phyloP scores from a whole-genome alignment of 1,140 invertebrate genomes.

The Ditylenchus dipsaci region DNA sequence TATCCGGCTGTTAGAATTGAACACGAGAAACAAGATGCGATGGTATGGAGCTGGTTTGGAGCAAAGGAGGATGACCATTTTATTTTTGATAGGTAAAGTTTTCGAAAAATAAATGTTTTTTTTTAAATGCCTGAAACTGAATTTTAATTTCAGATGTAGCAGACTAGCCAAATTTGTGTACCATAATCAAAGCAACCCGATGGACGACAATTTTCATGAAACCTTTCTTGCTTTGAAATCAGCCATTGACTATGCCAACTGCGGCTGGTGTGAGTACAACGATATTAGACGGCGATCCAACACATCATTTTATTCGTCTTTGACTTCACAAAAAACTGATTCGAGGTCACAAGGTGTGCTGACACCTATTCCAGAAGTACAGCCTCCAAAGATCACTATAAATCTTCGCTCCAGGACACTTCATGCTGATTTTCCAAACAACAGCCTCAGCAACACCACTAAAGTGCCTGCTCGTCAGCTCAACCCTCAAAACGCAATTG shows the following conservation, averaged over 20 bases:
- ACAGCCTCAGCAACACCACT: neutral
- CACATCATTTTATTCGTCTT: too few species aligned
- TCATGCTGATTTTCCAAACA: too few species aligned
- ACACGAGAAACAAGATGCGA: neutral
- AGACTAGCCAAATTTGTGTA: neutral
- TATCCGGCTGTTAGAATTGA: slow-evolving; percentile 20
- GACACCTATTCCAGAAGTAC: neutral
- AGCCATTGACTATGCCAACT: slow-evolving; percentile 1
- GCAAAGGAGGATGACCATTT: slow-evolving; percentile 18
- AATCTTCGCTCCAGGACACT: neutral
- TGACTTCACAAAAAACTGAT: too few species aligned
- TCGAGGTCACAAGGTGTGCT: too few species aligned
- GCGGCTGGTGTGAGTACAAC: slow-evolving; percentile 14
- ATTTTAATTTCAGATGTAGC: slow-evolving; percentile 7
- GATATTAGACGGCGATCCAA: neutral
- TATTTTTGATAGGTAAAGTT: slow-evolving; percentile 23
- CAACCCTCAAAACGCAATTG: neutral
- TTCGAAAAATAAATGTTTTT: neutral
- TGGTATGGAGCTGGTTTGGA: slow-evolving; percentile 21
- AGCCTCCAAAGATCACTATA: neutral
- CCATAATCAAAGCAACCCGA: neutral
- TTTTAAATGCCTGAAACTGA: neutral
- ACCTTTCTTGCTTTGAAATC: slow-evolving; percentile 1
- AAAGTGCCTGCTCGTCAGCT: neutral
- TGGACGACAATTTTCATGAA: slow-evolving; percentile 4